Base-by-base conservation (phyloP, 2,888 invertebrate species). In the Liposcelis brunnea region DNA sequence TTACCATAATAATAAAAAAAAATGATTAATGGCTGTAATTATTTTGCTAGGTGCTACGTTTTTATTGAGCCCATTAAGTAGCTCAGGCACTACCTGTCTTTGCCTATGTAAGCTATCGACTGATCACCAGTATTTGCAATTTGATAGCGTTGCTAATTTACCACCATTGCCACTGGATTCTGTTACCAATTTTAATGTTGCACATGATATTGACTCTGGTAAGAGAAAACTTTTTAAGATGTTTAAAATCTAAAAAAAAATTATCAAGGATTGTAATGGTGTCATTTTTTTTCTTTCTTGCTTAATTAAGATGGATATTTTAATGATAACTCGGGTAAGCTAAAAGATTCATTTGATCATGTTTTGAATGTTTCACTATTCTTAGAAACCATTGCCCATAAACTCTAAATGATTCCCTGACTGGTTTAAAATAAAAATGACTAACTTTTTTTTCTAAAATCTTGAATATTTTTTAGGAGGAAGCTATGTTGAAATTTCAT, bases 31-130 rank as follows among this genome's bases (percentile, higher is more conserved):
- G 32, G 10, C 10, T n/a, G 32, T n/a, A 36, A 18, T 36, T 42
- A n/a, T 43, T 2, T 5, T 31, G 7, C 12, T 42, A 51, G 52
- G 52, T 18, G 52, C 52, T 33, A 51, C 51, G 14, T 53, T 54
- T 44, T 31, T 49, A 31, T 45, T 52, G 35, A 40, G 40, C 11
- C 40, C 40, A 12, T 18, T 40, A 19, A 40, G 6, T n/a, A 40
- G 40, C 19, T 16, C 40, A n/a, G 21, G 19, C 4, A 18, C 40
- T 8, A 40, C 40, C 7, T 40, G 40, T 18, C 40, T 40, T 10
- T 40, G 40, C 11, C 19, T 40, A n/a, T 40, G 40, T 18, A 14
- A 40, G 19, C 19, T 40, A 8, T 40, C 40, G 15, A 12, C 16
- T n/a, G 21, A 14, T 40, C 40, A 40, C 7, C 40, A 40, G 19